Evolutionary conservation across 2,113 vertebrate genomes (phyloP).

Genomic region (Gopherus flavomarginatus): DNA sequence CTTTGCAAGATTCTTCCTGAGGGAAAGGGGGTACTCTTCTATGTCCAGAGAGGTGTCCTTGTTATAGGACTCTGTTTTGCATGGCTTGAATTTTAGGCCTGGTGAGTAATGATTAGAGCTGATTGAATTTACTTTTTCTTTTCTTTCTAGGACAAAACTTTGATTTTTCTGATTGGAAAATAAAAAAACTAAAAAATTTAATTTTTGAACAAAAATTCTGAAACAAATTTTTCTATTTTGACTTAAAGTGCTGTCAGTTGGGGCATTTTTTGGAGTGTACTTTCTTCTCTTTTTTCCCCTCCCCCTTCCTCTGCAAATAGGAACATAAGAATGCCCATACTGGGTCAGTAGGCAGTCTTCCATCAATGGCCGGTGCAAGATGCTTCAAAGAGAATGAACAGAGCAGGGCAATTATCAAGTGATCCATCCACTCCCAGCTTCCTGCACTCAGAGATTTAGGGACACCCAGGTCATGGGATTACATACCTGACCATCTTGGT

Average conservation of each 20-base stretch:
- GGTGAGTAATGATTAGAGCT: background rate
- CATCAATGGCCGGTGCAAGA: background rate
- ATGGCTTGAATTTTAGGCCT: background rate
- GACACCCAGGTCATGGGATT: background rate
- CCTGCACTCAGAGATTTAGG: background rate
- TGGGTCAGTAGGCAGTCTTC: background rate
- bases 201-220: background rate
- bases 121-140: background rate
- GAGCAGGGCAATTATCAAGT: background rate
- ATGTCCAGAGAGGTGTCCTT: background rate
- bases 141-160: background rate
- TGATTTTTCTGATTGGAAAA: background rate
- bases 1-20: background rate
- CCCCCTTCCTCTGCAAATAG: background rate
- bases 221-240: background rate
- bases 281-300: background rate
- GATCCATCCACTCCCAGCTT: background rate
- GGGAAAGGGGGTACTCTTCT: background rate
- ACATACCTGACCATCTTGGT: background rate
- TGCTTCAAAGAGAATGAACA: background rate
- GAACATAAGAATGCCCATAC: background rate
- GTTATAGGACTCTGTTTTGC: background rate
- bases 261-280: background rate
- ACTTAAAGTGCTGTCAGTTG: background rate
- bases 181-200: background rate